Conservation (phyloP, 1,140 invertebrate genomes). For the Diuraphis noxia region DNA sequence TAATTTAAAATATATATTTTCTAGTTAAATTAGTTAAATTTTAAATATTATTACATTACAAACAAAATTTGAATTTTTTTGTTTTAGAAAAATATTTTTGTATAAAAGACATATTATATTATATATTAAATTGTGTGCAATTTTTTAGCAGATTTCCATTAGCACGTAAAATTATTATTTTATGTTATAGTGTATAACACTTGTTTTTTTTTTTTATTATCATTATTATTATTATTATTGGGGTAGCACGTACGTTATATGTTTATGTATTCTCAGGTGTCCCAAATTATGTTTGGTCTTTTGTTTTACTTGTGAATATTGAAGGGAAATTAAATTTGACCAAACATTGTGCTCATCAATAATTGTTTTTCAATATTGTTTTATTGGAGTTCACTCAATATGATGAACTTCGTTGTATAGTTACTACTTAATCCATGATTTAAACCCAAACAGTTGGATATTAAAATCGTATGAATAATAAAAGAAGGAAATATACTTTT, state of each 20-base stretch:
- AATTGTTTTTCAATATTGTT: conserved; percentile 16
- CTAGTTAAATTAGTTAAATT: conserved; percentile 41
- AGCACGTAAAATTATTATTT: conserved; percentile 52
- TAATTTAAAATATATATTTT: conserved; percentile 39
- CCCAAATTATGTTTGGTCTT: conserved; percentile 32
- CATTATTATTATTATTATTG: conserved; percentile 26
- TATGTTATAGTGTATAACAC: conserved; percentile 40
- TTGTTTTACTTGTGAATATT: conserved; percentile 48
- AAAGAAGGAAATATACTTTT: neutral
- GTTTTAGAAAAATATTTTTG: conserved; percentile 44
- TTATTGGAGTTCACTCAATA: neutral
- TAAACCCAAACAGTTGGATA: neutral
- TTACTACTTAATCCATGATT: conserved; percentile 24
- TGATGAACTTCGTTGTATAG: neutral
- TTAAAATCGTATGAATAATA: neutral
- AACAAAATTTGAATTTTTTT: conserved; percentile 28
- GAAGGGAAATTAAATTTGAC: conserved; percentile 37
- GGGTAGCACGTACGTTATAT: conserved; percentile 50
- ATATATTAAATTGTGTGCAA: conserved; percentile 43
- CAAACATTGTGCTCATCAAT: conserved; percentile 32
- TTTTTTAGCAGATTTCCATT: conserved; percentile 45
- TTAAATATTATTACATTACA: conserved; percentile 26
- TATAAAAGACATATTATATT: conserved; percentile 38
- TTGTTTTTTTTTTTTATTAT: conserved; percentile 36
- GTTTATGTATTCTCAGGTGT: conserved; percentile 40